phyloP scores from a whole-genome alignment of 2,797 vertebrate genomes.

The Australoheros facetus region DNA sequence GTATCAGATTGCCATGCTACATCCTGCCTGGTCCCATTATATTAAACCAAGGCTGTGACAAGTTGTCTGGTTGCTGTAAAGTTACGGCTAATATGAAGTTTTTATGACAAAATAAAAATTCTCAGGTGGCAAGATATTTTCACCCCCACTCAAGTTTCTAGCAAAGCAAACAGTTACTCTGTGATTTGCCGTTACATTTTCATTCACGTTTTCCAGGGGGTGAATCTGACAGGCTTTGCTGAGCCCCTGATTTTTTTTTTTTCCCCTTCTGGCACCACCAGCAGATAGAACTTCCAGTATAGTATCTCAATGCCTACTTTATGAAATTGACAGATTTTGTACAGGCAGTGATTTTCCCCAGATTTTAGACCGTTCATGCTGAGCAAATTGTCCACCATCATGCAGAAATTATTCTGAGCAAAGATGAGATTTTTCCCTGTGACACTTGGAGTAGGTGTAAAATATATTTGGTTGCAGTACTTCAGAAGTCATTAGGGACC shows the following conservation, averaged over 20 bases:
- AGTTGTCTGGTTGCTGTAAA: conserved; percentile 29
- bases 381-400: background rate
- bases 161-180: background rate
- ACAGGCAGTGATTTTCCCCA: background rate
- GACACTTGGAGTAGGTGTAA: background rate
- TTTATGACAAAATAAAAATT: conserved; percentile 5
- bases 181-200: background rate
- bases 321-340: background rate
- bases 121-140: background rate
- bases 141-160: background rate
- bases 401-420: background rate
- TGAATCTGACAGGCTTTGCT: background rate
- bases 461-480: background rate
- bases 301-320: background rate
- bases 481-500: background rate
- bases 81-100: conserved; percentile 21
- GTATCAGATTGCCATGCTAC: conserved; percentile 38
- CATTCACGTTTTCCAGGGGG: background rate
- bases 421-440: background rate
- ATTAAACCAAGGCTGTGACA: conserved; percentile 5
- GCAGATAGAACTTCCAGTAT: background rate
- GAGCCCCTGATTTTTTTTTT: background rate
- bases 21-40: conserved; percentile 39
- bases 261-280: background rate
- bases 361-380: background rate